These are phyloP conservation scores for Casuarius casuarius DNA, from an alignment of 2,113 vertebrate genomes.

Conservation along the genomic window DNA sequence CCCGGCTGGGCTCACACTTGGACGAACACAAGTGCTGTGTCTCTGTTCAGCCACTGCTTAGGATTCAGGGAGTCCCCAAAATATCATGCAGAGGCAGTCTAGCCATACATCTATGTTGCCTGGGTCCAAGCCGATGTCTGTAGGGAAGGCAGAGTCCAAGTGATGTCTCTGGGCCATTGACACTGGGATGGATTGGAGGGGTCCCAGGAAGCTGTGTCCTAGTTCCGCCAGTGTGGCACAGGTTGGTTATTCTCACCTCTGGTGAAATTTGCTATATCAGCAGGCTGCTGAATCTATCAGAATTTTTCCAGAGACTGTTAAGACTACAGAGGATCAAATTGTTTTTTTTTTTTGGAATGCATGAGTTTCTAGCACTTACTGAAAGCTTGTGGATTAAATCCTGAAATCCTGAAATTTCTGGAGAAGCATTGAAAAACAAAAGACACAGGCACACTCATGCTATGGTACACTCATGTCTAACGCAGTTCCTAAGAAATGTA, in stretches of 20 bases:
- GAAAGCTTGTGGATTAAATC: background rate
- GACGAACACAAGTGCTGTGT: accelerated
- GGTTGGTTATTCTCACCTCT: background rate
- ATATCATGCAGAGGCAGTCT: background rate
- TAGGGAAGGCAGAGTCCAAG: background rate
- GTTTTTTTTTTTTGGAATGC: background rate
- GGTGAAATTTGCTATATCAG: background rate
- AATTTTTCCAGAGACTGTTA: background rate
- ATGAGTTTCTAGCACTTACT: background rate
- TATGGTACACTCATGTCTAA: background rate
- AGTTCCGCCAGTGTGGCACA: background rate
- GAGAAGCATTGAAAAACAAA: background rate
- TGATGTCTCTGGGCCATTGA: background rate
- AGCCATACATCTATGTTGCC: accelerated
- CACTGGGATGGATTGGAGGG: background rate
- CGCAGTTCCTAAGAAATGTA: background rate
- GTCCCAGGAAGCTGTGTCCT: background rate
- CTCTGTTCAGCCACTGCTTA: background rate
- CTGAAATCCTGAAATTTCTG: background rate
- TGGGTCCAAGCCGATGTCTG: background rate
- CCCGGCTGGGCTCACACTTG: background rate
- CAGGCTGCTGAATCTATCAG: background rate
- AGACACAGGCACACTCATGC: accelerated
- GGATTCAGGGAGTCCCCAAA: background rate
- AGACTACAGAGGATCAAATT: background rate